These are phyloP conservation scores for Tetramorium alpestre DNA, from an alignment of 1,140 invertebrate species.

Conservation along the genomic window DNA sequence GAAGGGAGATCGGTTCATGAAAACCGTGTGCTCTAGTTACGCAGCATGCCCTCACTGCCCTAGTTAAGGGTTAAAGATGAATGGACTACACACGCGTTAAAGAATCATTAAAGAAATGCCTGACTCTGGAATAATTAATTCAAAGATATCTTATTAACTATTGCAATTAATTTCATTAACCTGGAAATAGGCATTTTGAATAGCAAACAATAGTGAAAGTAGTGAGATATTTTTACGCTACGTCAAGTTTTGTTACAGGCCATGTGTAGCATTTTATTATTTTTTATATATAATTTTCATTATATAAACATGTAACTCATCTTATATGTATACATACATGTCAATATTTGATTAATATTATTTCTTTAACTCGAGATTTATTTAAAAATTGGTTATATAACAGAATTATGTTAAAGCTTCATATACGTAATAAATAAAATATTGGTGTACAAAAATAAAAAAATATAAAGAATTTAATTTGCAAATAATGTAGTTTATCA, in stretches of 20 bases:
- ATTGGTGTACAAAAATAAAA: background rate
- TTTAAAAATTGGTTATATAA: background rate
- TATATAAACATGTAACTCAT: background rate
- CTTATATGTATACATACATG: background rate
- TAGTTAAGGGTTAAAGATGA: conserved; percentile 43
- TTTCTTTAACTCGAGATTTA: too few species aligned
- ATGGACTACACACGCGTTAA: background rate
- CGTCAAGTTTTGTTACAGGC: background rate
- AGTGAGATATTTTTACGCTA: background rate
- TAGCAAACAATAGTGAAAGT: conserved; percentile 1
- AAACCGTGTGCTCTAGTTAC: conserved; percentile 33
- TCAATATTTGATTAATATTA: too few species aligned
- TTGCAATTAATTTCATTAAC: conserved; percentile 12
- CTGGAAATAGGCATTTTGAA: background rate
- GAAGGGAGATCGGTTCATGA: conserved; percentile 14
- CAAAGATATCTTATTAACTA: background rate
- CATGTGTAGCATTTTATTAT: background rate
- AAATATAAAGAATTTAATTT: background rate
- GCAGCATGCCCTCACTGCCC: conserved; percentile 2
- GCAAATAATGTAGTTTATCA: background rate
- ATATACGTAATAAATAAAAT: background rate
- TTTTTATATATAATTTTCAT: background rate
- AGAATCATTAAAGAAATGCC: conserved; percentile 20
- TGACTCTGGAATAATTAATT: background rate
- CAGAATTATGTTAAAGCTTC: background rate